A percentile compares a stretch with the other conserved stretches of the same genome.
Conservation (phyloP, 2,888 invertebrate genomes). For the Drosophila putrida region DNA sequence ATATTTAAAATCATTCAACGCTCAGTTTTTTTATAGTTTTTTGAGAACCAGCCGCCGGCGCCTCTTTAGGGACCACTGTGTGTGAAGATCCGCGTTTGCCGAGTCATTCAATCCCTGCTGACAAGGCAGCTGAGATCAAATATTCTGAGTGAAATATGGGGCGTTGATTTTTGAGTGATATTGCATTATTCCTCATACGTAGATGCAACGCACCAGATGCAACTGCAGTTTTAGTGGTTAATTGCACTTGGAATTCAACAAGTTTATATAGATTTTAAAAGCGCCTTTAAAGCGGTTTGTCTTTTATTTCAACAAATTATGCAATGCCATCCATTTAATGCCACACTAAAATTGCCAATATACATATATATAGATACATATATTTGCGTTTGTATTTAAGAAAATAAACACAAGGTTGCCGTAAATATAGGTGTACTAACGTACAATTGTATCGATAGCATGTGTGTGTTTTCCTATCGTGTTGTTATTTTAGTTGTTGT, state of each 20-base stretch:
- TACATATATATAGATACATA: conserved; percentile 9
- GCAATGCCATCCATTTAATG: conserved; percentile 53
- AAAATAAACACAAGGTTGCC: conserved; percentile 49
- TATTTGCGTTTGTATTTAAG: conserved; percentile 7
- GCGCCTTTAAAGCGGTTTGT: conserved; percentile 21
- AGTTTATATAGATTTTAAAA: conserved; percentile 6
- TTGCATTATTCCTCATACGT: conserved; percentile 66
- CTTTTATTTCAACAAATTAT: conserved; percentile 37
- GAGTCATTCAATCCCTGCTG: conserved; percentile 38
- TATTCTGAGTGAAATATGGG: conserved; percentile 54
- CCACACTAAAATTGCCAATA: conserved; percentile 34
- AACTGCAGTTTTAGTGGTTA: conserved; percentile 27
- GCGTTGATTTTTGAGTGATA: conserved; percentile 82
- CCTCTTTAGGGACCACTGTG: conserved; percentile 41
- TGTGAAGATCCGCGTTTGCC: conserved; percentile 33
- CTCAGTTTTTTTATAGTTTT: conserved; percentile 63
- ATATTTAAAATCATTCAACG: conserved; percentile 45
- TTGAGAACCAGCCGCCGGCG: conserved; percentile 70
- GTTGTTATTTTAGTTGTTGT: conserved; percentile 66
- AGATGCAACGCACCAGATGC: not conserved
- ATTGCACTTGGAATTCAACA: conserved; percentile 14
- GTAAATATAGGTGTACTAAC: conserved; percentile 27
- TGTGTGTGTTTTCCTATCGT: conserved; percentile 25
- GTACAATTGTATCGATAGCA: conserved; percentile 19
- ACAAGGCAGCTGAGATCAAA: not conserved